Percentiles rank a stretch among this genome's conserved stretches.
phyloP scores from a whole-genome alignment of 2,113 vertebrate species.

The Rhea pennata region DNA sequence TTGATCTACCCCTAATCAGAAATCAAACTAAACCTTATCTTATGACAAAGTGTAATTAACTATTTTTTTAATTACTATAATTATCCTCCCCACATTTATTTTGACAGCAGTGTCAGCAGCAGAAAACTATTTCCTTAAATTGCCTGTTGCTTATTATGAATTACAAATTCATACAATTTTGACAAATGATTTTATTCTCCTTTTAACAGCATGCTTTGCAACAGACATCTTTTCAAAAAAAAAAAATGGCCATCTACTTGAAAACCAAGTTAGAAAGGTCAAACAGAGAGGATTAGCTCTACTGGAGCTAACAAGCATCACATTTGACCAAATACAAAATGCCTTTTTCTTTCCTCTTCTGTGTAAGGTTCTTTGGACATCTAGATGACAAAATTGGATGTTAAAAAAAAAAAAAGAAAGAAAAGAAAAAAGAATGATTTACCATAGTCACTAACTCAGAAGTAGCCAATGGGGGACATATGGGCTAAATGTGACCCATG shows the following conservation, averaged over 20 bases:
- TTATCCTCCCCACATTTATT: constrained; percentile 75
- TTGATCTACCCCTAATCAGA: constrained; percentile 73
- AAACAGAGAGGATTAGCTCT: constrained; percentile 47
- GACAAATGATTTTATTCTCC: constrained; percentile 74
- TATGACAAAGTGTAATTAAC: constrained; percentile 76
- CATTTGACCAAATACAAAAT: constrained; percentile 11
- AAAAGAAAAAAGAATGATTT: not conserved
- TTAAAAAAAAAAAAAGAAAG: not conserved
- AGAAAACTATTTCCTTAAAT: constrained; percentile 75
- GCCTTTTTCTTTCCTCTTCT: not conserved
- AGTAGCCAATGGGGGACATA: not conserved
- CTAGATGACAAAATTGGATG: not conserved
- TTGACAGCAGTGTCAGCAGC: constrained; percentile 71
- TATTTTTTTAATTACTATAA: constrained; percentile 80
- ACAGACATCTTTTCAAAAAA: constrained; percentile 64
- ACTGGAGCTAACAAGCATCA: constrained; percentile 11
- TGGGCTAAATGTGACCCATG: not conserved
- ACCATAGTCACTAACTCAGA: not conserved
- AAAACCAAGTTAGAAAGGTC: constrained; percentile 59
- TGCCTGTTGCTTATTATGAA: constrained; percentile 74
- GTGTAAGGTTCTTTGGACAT: not conserved
- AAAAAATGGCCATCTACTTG: constrained; percentile 55
- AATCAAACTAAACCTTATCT: constrained; percentile 73
- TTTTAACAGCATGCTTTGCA: constrained; percentile 68
- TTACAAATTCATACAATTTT: constrained; percentile 77